Evolutionary conservation across 35 echinoderm and acorn worm genomes (phyloP).

Genomic region (Chiridota heheva): DNA sequence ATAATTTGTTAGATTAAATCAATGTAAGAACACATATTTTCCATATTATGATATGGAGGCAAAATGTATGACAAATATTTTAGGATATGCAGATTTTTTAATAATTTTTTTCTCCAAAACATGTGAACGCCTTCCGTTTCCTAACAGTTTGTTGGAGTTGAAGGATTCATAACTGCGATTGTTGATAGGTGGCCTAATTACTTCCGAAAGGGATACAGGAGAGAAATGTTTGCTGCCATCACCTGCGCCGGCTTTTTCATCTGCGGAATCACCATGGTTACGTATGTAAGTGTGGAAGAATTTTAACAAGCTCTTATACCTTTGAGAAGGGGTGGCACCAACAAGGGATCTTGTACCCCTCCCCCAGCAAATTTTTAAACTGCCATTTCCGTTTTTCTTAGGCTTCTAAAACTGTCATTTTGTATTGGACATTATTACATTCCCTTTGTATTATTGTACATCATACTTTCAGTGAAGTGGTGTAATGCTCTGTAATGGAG

Average conservation of each 20-base stretch:
- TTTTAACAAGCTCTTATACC: not conserved
- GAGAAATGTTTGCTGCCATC: slow-evolving; percentile 76
- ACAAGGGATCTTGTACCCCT: not conserved
- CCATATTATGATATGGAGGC: too few relatives aligned
- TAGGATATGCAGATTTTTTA: too few relatives aligned
- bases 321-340: not conserved
- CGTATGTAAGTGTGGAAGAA: slow-evolving; percentile 69
- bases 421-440: not conserved
- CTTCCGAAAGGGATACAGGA: slow-evolving; percentile 65
- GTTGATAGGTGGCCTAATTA: slow-evolving; percentile 71
- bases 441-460: too few relatives aligned
- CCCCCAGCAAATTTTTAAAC: not conserved
- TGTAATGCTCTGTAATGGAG: too few relatives aligned
- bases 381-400: not conserved
- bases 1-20: too few relatives aligned
- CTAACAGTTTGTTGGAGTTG: slow-evolving; percentile 87
- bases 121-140: not conserved
- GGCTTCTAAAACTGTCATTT: not conserved
- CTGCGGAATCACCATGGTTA: slow-evolving; percentile 70
- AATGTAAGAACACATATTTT: too few relatives aligned
- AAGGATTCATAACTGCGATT: slow-evolving; percentile 83
- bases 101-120: too few relatives aligned
- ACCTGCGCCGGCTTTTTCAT: slow-evolving; percentile 61
- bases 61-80: too few relatives aligned
- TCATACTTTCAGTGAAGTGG: too few relatives aligned